Conservation (phyloP, 2,797 vertebrate species). For the Rhinogobio ventralis region DNA sequence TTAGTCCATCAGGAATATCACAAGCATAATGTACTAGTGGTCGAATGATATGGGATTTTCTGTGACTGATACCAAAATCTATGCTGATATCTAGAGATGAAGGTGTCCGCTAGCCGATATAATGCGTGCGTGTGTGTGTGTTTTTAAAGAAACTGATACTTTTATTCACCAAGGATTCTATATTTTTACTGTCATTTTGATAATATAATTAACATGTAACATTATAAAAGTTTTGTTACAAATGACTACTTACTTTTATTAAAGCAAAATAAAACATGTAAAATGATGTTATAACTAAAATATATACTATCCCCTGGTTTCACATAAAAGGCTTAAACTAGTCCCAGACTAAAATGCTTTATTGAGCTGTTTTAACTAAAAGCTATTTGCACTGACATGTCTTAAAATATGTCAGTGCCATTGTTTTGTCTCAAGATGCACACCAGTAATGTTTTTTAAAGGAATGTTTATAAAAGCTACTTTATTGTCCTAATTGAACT, state of each 20-base stretch:
- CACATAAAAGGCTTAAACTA: too few relatives aligned
- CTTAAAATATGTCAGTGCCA: too few relatives aligned
- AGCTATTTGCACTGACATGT: too few relatives aligned
- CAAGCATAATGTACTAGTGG: conserved; percentile 25
- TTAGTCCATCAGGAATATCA: conserved; percentile 12
- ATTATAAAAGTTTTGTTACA: not conserved
- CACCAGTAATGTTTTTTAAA: too few relatives aligned
- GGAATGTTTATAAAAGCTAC: too few relatives aligned
- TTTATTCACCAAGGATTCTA: not conserved
- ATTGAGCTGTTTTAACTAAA: too few relatives aligned
- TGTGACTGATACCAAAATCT: not conserved
- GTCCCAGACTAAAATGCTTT: too few relatives aligned
- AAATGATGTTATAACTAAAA: not conserved
- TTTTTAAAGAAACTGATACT: not conserved
- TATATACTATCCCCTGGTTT: too few relatives aligned
- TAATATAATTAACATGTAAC: not conserved
- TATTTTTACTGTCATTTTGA: not conserved
- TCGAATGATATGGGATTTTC: conserved; percentile 8
- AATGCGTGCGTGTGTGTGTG: not conserved
- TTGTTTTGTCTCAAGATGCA: too few relatives aligned
- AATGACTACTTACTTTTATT: not conserved
- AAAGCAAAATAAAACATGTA: not conserved
- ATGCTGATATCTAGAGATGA: not conserved
- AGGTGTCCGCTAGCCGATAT: not conserved
- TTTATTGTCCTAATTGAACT: too few relatives aligned